Percentiles rank a stretch among this genome's conserved stretches.
Evolutionary conservation across 2,113 vertebrate species (phyloP).

Genomic region (Gymnorhina tibicen): DNA sequence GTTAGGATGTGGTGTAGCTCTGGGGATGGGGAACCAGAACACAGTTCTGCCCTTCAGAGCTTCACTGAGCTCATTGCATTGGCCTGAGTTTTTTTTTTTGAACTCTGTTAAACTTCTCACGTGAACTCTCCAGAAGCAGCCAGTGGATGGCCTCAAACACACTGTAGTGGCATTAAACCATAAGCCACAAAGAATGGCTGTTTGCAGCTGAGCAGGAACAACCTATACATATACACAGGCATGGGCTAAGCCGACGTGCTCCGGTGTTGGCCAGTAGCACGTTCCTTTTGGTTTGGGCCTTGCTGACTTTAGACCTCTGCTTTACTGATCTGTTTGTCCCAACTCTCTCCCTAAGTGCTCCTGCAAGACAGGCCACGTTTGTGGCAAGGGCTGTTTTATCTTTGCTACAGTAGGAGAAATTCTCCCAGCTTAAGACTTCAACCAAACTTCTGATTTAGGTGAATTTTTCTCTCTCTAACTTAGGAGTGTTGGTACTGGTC

Average conservation of each 20-base stretch:
- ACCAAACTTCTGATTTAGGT: not conserved
- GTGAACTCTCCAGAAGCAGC: not conserved
- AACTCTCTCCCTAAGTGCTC: not conserved
- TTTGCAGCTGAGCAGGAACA: not conserved
- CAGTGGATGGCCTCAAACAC: not conserved
- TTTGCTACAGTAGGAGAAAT: not conserved
- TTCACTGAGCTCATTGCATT: not conserved
- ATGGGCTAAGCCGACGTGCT: accelerated
- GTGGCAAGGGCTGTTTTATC: not conserved
- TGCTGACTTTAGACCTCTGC: not conserved
- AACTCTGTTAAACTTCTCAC: accelerated
- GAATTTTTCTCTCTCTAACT: not conserved
- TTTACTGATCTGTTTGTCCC: not conserved
- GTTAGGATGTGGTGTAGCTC: not conserved
- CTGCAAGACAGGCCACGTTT: not conserved
- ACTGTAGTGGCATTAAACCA: not conserved
- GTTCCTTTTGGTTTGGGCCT: not conserved
- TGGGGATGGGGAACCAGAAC: not conserved
- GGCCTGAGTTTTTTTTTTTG: not conserved
- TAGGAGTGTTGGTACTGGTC: not conserved
- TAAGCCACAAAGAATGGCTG: not conserved
- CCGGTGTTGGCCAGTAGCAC: accelerated
- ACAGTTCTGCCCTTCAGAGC: not conserved
- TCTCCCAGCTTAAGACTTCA: not conserved
- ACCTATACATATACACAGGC: accelerated